Percentiles rank a stretch among this genome's conserved stretches.
phyloP scores from a whole-genome alignment of 2,888 invertebrate species.

The Plusia festucae region DNA sequence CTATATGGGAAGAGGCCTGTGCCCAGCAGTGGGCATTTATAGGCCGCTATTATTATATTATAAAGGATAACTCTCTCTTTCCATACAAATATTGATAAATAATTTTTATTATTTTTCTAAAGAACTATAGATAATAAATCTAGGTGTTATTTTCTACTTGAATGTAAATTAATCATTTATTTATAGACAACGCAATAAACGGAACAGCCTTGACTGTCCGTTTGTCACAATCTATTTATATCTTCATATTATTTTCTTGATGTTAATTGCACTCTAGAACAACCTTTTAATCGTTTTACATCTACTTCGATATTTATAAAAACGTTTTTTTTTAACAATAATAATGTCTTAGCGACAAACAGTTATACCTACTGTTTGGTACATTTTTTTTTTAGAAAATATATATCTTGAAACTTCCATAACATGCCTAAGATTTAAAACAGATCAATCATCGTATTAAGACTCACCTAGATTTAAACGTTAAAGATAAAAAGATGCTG shows the following conservation, averaged over 20 bases:
- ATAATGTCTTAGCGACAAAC: no score
- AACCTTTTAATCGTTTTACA: constrained; percentile 23
- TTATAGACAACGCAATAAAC: constrained; percentile 23
- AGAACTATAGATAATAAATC: not conserved
- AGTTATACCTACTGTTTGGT: no score
- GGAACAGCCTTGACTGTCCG: constrained; percentile 43
- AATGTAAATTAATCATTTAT: constrained; percentile 9
- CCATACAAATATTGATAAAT: no score
- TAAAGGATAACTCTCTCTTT: no score
- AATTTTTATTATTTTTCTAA: no score
- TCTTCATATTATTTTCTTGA: constrained; percentile 30
- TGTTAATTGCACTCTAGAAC: constrained; percentile 43
- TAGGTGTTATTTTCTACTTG: not conserved
- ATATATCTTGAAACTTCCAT: not conserved
- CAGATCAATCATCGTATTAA: not conserved
- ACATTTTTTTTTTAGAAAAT: no score
- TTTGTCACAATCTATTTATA: constrained; percentile 53
- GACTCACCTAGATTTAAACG: not conserved
- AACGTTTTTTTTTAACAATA: no score
- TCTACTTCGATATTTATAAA: constrained; percentile 15
- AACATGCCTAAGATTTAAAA: not conserved
- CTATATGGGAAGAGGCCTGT: no score
- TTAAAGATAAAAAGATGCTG: not conserved
- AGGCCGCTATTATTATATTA: no score
- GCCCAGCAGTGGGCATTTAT: no score